Evolutionary conservation across 2,113 vertebrate genomes (phyloP).

Genomic region (Onychostoma macrolepis): DNA sequence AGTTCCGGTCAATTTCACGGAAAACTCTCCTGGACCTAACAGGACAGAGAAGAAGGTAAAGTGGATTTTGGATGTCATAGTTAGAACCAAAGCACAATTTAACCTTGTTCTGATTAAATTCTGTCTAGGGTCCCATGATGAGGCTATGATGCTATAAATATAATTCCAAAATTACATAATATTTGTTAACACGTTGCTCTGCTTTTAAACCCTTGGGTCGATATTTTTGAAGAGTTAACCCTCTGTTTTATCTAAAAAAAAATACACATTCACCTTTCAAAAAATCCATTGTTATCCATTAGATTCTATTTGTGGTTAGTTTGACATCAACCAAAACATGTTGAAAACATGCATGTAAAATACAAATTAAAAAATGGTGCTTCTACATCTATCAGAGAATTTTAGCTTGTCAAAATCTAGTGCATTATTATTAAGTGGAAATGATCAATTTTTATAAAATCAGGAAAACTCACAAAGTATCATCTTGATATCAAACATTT

Average conservation of each 20-base stretch:
- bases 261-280: background rate
- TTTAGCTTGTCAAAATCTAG: background rate
- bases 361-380: background rate
- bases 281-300: background rate
- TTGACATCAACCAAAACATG: background rate
- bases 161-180: background rate
- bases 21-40: conserved; percentile 96
- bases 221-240: background rate
- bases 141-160: background rate
- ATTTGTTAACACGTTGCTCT: background rate
- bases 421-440: background rate
- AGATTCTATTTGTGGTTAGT: background rate
- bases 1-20: conserved; percentile 97
- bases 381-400: background rate
- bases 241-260: background rate
- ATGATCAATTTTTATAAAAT: background rate
- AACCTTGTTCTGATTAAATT: background rate
- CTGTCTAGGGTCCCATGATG: background rate
- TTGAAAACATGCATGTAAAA: background rate
- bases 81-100: background rate
- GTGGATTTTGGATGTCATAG: background rate
- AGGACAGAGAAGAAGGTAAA: conserved; percentile 89
- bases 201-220: too few species aligned
- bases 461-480: too few species aligned
- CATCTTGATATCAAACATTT: too few species aligned